phyloP scores from a whole-genome alignment of 1,140 invertebrate genomes.

The Caenorhabditis remanei region DNA sequence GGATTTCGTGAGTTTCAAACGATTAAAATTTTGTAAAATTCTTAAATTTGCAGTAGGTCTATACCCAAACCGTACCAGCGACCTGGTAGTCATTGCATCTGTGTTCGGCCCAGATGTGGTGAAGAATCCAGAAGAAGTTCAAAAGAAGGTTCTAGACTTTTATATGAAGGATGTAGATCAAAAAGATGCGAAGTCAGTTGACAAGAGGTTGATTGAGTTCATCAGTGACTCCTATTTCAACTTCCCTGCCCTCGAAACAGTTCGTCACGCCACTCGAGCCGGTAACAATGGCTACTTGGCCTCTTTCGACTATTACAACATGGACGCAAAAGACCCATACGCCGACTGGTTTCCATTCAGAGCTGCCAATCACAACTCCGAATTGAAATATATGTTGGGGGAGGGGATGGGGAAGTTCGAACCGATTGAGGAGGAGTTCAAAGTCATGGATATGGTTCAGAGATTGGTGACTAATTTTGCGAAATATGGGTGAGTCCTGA shows the following conservation, averaged over 20 bases:
- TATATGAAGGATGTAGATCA: slow-evolving; percentile 51
- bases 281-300: slow-evolving; percentile 37
- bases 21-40: background rate
- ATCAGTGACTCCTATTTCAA: slow-evolving; percentile 38
- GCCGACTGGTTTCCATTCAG: slow-evolving; percentile 55
- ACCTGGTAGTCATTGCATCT: background rate
- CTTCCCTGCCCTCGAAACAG: background rate
- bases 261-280: background rate
- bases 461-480: slow-evolving; percentile 69
- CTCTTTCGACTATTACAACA: slow-evolving; percentile 64
- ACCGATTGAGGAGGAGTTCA: slow-evolving; percentile 59
- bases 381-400: slow-evolving; percentile 68
- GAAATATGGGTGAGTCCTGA: slow-evolving; percentile 69
- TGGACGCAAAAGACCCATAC: background rate
- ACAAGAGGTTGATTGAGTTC: slow-evolving; percentile 3
- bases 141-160: slow-evolving; percentile 51
- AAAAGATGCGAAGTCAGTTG: slow-evolving; percentile 18
- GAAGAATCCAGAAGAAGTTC: slow-evolving; percentile 39
- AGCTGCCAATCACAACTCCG: slow-evolving; percentile 69
- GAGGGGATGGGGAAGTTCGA: slow-evolving; percentile 63
- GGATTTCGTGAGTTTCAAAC: slow-evolving; percentile 65
- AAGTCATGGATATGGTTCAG: slow-evolving; percentile 61
- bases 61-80: background rate
- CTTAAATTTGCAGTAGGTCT: background rate
- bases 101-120: background rate